Percentiles rank a stretch among this genome's conserved stretches.
Conservation (phyloP, 2,797 vertebrate species). For the Pangasius macronema region DNA sequence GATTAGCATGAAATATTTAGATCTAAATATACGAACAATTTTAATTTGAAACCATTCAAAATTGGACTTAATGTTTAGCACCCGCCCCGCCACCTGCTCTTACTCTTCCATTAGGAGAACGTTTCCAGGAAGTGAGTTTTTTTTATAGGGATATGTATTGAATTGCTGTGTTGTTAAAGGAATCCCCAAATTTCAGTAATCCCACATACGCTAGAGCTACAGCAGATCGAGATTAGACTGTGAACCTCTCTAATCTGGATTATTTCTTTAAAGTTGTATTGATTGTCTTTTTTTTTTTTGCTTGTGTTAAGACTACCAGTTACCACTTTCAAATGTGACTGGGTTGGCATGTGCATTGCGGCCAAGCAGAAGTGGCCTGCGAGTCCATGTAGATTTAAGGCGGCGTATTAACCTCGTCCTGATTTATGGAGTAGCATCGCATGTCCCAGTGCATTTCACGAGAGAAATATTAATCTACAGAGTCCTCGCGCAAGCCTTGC, state of each 20-base stretch:
- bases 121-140: neutral
- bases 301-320: neutral
- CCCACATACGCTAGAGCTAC: too few species aligned
- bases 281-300: neutral
- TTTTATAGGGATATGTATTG: neutral
- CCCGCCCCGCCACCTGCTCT: neutral
- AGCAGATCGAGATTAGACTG: neutral
- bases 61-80: neutral
- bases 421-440: constrained; percentile 77
- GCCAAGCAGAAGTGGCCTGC: neutral
- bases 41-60: neutral
- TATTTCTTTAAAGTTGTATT: neutral
- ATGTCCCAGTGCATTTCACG: constrained; percentile 66
- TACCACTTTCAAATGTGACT: neutral
- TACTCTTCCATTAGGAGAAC: neutral
- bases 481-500: constrained; percentile 63
- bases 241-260: neutral
- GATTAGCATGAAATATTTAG: neutral
- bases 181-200: neutral
- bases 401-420: constrained; percentile 73
- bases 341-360: neutral
- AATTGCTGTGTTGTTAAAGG: neutral
- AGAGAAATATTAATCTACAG: constrained; percentile 79
- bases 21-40: neutral
- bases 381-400: constrained; percentile 62